These are phyloP conservation scores for Pelodytes ibericus DNA, from an alignment of 2,797 vertebrate species.

Conservation along the genomic window DNA sequence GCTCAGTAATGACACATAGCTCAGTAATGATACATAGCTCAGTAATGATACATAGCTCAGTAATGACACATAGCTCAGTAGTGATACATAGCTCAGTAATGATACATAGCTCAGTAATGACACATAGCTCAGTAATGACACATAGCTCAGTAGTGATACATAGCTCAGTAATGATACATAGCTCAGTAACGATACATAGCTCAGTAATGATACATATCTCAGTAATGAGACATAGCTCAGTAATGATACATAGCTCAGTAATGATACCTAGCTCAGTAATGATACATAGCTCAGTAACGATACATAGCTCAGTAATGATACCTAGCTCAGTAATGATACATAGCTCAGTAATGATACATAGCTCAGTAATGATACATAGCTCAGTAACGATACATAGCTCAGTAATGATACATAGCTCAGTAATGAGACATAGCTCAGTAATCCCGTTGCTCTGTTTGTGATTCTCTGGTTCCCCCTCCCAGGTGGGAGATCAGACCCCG, in stretches of 20 bases:
- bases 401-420: too few relatives aligned
- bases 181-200: not conserved
- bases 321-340: too few relatives aligned
- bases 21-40: not conserved
- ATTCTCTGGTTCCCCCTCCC: too few relatives aligned
- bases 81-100: not conserved
- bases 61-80: not conserved
- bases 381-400: too few relatives aligned
- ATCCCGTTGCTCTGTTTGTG: too few relatives aligned
- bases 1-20: not conserved
- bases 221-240: not conserved
- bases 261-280: constrained; percentile 7
- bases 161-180: not conserved
- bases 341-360: too few relatives aligned
- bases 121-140: not conserved
- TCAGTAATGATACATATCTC: not conserved
- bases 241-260: not conserved
- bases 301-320: constrained; percentile 17
- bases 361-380: too few relatives aligned
- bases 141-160: not conserved
- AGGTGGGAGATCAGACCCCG: too few relatives aligned
- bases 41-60: constrained; percentile 6
- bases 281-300: not conserved
- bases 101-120: not conserved
- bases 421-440: too few relatives aligned